Percentiles rank a stretch among this genome's conserved stretches.
Evolutionary conservation across 2,113 vertebrate genomes (phyloP).

Genomic region (Psittacara wagleri): DNA sequence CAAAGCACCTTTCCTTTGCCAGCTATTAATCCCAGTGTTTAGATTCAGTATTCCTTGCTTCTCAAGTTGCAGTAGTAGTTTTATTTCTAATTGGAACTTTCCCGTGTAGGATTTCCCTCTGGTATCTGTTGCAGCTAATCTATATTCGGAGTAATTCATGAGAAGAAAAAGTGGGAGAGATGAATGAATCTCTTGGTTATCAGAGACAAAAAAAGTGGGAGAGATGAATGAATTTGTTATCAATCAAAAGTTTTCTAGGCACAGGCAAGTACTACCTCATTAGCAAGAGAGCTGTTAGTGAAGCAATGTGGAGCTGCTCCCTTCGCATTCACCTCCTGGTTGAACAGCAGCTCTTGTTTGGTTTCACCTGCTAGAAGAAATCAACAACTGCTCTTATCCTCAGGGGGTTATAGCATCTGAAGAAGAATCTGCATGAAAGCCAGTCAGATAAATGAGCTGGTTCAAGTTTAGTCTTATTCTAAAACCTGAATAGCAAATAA

Average conservation of each 20-base stretch:
- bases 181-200: not conserved
- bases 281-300: not conserved
- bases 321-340: accelerated
- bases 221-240: slow-evolving; percentile 16
- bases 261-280: not conserved
- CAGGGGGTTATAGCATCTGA: not conserved
- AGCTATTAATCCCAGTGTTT: not conserved
- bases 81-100: not conserved
- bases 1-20: not conserved
- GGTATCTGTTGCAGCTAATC: not conserved
- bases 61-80: not conserved
- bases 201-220: not conserved
- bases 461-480: not conserved
- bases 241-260: slow-evolving; percentile 30
- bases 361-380: not conserved
- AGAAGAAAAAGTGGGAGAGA: slow-evolving; percentile 15
- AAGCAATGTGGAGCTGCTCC: not conserved
- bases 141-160: slow-evolving; percentile 25
- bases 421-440: not conserved
- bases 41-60: not conserved
- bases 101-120: not conserved
- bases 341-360: not conserved
- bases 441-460: not conserved
- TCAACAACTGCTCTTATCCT: not conserved
- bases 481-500: not conserved